A percentile compares a stretch with the other conserved stretches of the same genome.
phyloP scores from a whole-genome alignment of 2,797 vertebrate species.

The Semaprochilodus insignis region DNA sequence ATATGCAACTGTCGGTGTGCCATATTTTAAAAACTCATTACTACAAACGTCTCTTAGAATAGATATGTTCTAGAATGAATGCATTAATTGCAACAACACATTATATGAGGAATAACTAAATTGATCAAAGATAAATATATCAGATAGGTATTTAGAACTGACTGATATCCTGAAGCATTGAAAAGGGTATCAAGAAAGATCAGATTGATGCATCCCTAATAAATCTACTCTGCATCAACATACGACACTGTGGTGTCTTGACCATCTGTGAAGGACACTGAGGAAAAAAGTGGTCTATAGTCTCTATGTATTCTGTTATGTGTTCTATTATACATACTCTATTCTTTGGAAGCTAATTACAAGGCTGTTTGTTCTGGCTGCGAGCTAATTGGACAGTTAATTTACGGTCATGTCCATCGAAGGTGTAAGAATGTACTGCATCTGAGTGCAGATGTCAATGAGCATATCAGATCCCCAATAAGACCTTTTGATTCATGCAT shows the following conservation, averaged over 20 bases:
- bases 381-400: constrained; percentile 30
- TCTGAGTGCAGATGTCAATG: constrained; percentile 37
- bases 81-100: no score
- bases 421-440: not conserved
- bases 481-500: constrained; percentile 48
- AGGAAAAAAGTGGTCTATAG: constrained; percentile 24
- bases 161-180: no score
- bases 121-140: no score
- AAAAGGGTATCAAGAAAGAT: no score
- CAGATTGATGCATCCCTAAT: constrained; percentile 22
- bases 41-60: no score
- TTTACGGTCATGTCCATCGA: constrained; percentile 8
- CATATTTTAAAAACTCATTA: no score
- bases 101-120: no score
- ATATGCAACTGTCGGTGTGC: no score
- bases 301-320: constrained; percentile 48
- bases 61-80: no score
- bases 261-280: constrained; percentile 33
- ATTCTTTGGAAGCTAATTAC: constrained; percentile 32
- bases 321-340: constrained; percentile 50
- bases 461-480: constrained; percentile 50
- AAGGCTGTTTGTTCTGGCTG: constrained; percentile 46
- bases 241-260: constrained; percentile 17
- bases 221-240: constrained; percentile 38
- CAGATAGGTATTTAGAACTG: no score